phyloP scores from a whole-genome alignment of 37 sponge, comb jelly and placozoan species.

The Diacarnus erythraeanus region DNA sequence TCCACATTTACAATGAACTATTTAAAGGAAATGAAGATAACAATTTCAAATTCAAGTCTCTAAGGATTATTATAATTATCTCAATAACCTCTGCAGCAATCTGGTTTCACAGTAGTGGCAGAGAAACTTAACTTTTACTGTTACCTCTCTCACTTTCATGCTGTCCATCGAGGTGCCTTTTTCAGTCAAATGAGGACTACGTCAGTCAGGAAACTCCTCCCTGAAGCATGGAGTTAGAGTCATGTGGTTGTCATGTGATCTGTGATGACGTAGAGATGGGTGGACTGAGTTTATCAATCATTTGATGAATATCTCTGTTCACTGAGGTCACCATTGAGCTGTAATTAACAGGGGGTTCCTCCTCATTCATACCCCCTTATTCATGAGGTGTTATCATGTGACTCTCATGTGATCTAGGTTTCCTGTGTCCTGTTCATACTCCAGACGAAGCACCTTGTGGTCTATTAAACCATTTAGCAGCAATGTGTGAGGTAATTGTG shows the following conservation, averaged over 20 bases:
- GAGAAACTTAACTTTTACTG: constrained; percentile 96
- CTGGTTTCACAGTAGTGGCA: constrained; percentile 94
- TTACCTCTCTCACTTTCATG: constrained; percentile 94
- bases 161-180: constrained; percentile 96
- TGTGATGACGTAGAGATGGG: constrained; percentile 54
- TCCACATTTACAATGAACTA: constrained; percentile 72
- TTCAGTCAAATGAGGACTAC: constrained; percentile 96
- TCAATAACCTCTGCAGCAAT: constrained; percentile 56
- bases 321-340: constrained; percentile 8
- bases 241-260: constrained; percentile 7
- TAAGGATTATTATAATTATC: too few relatives aligned
- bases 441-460: constrained; percentile 99
- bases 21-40: constrained; percentile 65
- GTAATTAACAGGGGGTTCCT: too few relatives aligned
- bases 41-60: constrained; percentile 15
- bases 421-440: constrained; percentile 98
- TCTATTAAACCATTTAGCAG: constrained; percentile 92
- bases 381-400: too few relatives aligned
- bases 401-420: too few relatives aligned
- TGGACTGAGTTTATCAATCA: constrained; percentile 27
- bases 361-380: too few relatives aligned
- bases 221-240: constrained; percentile 92
- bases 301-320: constrained; percentile 6
- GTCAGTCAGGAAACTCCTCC: constrained; percentile 89
- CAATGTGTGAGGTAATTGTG: constrained; percentile 69